phyloP scores from a whole-genome alignment of 2,797 vertebrate species.

The Chromis chromis region DNA sequence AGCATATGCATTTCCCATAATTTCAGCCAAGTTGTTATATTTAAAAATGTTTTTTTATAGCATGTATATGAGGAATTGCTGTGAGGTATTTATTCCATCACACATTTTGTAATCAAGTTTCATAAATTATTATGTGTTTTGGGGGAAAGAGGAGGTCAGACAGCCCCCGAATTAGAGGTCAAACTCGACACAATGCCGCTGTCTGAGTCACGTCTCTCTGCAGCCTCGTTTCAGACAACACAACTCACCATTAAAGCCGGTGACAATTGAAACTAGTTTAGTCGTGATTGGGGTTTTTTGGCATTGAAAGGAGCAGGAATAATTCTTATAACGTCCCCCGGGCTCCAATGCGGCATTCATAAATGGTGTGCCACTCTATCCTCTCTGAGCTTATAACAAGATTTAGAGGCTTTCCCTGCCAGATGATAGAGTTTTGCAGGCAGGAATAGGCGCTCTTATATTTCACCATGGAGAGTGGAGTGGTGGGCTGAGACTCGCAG shows the following conservation, averaged over 20 bases:
- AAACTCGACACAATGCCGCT: slow-evolving; percentile 19
- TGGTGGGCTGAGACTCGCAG: slow-evolving; percentile 55
- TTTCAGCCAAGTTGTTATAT: slow-evolving; percentile 32
- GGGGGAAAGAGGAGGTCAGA: slow-evolving; percentile 20
- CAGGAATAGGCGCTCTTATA: slow-evolving; percentile 65
- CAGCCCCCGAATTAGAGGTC: slow-evolving; percentile 45
- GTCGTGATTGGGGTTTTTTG: slow-evolving; percentile 53
- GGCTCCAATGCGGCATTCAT: slow-evolving; percentile 74
- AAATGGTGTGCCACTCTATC: slow-evolving; percentile 80
- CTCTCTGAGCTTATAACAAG: slow-evolving; percentile 84
- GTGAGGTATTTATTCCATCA: slow-evolving; percentile 13
- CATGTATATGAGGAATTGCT: not conserved
- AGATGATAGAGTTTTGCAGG: slow-evolving; percentile 78
- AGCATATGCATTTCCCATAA: slow-evolving; percentile 38
- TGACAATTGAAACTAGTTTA: slow-evolving; percentile 61
- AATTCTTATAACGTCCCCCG: slow-evolving; percentile 69
- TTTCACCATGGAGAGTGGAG: slow-evolving; percentile 57
- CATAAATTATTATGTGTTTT: slow-evolving; percentile 30
- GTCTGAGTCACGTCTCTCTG: slow-evolving; percentile 26
- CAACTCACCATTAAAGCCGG: slow-evolving; percentile 46
- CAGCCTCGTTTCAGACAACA: slow-evolving; percentile 37
- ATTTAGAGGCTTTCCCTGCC: slow-evolving; percentile 80
- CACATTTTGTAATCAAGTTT: not conserved
- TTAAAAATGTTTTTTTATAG: slow-evolving; percentile 1
- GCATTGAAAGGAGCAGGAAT: slow-evolving; percentile 62